Evolutionary conservation across 35 echinoderm and acorn worm genomes (phyloP).

Genomic region (Lytechinus pictus): DNA sequence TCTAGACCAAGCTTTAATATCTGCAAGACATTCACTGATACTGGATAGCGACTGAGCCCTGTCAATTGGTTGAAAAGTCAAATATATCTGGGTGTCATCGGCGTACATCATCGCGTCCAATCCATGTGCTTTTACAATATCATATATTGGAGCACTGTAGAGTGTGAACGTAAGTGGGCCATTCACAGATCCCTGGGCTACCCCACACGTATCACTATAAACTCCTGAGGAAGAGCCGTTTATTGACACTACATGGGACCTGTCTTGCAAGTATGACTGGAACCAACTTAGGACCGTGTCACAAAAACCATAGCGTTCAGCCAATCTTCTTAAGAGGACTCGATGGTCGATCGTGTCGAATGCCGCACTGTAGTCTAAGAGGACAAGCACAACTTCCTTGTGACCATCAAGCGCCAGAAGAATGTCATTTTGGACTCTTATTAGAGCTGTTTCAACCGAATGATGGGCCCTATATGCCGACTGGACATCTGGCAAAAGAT

Average conservation of each 20-base stretch:
- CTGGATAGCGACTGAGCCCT: neutral
- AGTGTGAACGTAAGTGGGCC: no score
- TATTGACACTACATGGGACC: no score
- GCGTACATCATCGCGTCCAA: slow-evolving; percentile 39
- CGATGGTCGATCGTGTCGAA: slow-evolving; percentile 5
- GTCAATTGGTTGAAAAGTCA: slow-evolving; percentile 28
- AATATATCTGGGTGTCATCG: neutral
- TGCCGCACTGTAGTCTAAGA: no score
- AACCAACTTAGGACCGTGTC: no score
- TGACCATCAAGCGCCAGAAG: no score
- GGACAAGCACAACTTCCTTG: no score
- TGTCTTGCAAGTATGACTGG: no score
- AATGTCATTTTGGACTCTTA: neutral
- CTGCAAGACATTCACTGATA: no score
- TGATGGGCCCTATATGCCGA: slow-evolving; percentile 62
- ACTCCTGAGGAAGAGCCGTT: neutral
- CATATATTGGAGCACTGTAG: neutral
- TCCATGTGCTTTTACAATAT: slow-evolving; percentile 33
- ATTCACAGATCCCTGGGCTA: slow-evolving; percentile 17
- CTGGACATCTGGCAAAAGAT: slow-evolving; percentile 42
- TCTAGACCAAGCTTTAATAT: neutral
- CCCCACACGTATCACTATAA: slow-evolving; percentile 21
- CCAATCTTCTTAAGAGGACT: neutral
- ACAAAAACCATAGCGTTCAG: no score
- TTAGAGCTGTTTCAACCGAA: slow-evolving; percentile 55